Base-by-base conservation (phyloP, 2,113 vertebrate species). In the Thinocorus orbignyianus region DNA sequence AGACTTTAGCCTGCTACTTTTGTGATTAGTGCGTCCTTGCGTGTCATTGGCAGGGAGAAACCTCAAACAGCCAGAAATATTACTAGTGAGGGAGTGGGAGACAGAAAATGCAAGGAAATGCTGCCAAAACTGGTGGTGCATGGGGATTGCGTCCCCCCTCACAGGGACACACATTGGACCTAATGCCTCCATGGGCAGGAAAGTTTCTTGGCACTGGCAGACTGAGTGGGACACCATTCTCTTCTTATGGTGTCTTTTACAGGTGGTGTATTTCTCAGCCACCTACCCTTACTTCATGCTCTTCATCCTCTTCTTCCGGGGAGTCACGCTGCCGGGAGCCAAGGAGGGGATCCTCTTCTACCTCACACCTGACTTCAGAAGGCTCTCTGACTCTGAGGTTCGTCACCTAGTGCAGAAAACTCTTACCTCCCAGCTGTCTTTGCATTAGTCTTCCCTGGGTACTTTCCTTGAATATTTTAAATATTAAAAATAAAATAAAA, bases 201-300 rank as follows among this genome's bases (percentile, higher is more conserved):
- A 65, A 37, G 35, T 37, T 90, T 19, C 39, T 60, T 37, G n/a
- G 51, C n/a, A 11, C 18, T 31, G 71, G 5, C 16, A 17, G 49
- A 33, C 69, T 96, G 78, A 89, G 15, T 48, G 46, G 46, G 46
- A 46, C 46, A 46, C 46, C 46, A 46, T 46, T 46, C 19, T 19
- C 46, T 17, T 19, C 77, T 70, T 31, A 8, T 25, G 79, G 25
- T 88, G 7, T 87, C 35, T 96, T 78, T 81, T 7, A 16, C 78
- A 99, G 99, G 99, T 99, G 74, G 99, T 99, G 82, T 99, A 99
- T 95, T 99, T 99, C 97, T 99, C 99, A 0, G 99, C 99, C 48
- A 99, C 99, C 9, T 99, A 99, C 69, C 99, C 99, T 24, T 99
- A 99, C 97, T 97, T 99, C 94, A 99, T 99, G 99, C 97, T 99